These are phyloP conservation scores for Balanococcus diminutus DNA, from an alignment of 2,888 invertebrate genomes.

Conservation along the genomic window DNA sequence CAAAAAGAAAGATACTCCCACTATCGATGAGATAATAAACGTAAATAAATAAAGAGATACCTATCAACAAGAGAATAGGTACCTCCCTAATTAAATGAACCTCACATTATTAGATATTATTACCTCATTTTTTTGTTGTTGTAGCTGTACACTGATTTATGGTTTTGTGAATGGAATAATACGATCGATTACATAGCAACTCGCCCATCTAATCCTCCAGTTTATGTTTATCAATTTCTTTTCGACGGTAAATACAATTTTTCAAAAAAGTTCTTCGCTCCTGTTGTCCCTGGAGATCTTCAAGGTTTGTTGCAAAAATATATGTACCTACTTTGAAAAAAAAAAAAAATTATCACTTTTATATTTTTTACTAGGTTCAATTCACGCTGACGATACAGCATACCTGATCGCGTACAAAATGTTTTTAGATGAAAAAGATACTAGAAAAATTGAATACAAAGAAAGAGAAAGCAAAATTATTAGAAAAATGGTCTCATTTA, in stretches of 20 bases:
- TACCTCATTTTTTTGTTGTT: not conserved
- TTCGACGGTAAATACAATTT: not conserved
- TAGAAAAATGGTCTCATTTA: not conserved
- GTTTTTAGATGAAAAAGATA: not conserved
- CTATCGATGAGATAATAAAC: not conserved
- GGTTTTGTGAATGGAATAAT: conserved; percentile 13
- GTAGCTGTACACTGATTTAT: not conserved
- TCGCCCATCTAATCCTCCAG: not conserved
- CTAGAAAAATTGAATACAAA: not conserved
- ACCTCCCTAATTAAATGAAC: too few relatives aligned
- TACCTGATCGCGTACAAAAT: not conserved
- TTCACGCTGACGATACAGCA: not conserved
- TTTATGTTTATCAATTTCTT: not conserved
- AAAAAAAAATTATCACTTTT: not conserved
- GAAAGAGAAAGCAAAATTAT: not conserved
- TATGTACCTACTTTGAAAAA: not conserved
- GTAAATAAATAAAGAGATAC: not conserved
- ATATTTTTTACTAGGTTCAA: not conserved
- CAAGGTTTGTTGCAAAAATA: not conserved
- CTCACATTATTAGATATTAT: too few relatives aligned
- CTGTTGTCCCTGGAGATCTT: not conserved
- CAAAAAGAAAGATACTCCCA: not conserved
- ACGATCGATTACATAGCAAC: not conserved
- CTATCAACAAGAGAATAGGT: not conserved
- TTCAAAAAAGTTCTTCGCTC: not conserved